phyloP scores from a whole-genome alignment of 2,113 vertebrate genomes.

The Carassius carassius region DNA sequence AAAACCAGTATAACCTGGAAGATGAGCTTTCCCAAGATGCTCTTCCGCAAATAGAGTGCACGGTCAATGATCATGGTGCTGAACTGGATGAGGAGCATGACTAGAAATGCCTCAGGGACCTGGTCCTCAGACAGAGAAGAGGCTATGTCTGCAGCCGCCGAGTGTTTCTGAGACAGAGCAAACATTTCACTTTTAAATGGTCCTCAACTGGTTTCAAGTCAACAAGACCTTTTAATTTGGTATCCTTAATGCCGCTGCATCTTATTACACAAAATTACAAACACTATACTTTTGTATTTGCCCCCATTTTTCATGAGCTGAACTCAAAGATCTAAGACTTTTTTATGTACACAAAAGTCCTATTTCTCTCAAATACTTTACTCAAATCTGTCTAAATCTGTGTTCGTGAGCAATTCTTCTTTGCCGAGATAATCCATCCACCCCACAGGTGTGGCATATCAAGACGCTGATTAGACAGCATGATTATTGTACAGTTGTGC shows the following conservation, averaged over 20 bases:
- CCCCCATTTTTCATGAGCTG: no score
- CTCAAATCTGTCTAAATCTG: no score
- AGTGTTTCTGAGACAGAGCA: constrained; percentile 82
- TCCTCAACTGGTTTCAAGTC: background rate
- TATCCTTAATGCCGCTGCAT: background rate
- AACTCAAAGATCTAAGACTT: no score
- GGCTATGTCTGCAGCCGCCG: constrained; percentile 88
- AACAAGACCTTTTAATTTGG: background rate
- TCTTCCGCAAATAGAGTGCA: constrained; percentile 93
- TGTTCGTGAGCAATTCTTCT: no score
- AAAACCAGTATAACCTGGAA: constrained; percentile 94
- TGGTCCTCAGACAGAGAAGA: constrained; percentile 92
- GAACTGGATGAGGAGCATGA: constrained; percentile 98
- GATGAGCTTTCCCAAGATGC: constrained; percentile 89
- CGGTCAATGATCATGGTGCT: constrained; percentile 96
- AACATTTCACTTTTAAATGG: background rate
- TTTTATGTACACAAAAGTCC: no score
- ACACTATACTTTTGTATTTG: no score
- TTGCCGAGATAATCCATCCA: no score
- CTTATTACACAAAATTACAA: background rate
- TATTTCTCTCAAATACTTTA: no score
- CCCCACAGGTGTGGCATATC: no score
- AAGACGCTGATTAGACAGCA: no score
- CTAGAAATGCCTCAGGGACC: constrained; percentile 93
- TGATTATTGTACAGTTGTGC: no score